Evolutionary conservation across 2,113 vertebrate species (phyloP).

Genomic region (Ploceus nigricollis): DNA sequence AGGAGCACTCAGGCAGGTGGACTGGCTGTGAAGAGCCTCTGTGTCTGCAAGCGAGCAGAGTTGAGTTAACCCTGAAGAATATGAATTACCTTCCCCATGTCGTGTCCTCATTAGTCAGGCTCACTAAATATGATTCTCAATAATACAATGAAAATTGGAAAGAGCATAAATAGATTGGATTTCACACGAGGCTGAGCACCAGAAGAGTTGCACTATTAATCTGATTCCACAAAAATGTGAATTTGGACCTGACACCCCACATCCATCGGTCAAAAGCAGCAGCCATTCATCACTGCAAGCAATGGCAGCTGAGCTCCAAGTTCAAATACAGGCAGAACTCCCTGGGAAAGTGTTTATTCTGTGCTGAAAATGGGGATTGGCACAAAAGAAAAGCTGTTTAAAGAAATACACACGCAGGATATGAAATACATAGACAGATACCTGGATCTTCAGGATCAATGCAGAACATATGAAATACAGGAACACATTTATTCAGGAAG

Average conservation of each 20-base stretch:
- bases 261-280: not conserved
- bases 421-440: not conserved
- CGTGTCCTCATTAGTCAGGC: not conserved
- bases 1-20: not conserved
- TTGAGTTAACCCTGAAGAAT: not conserved
- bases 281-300: not conserved
- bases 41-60: not conserved
- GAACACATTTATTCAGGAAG: not conserved
- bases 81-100: not conserved
- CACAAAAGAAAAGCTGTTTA: not conserved
- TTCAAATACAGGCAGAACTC: not conserved
- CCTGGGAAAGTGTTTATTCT: not conserved
- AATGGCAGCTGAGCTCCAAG: not conserved
- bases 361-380: not conserved
- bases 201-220: not conserved
- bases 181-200: not conserved
- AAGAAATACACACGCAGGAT: not conserved
- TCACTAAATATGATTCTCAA: not conserved
- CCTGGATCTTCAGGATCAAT: not conserved
- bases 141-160: not conserved
- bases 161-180: not conserved
- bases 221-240: not conserved
- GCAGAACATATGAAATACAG: not conserved
- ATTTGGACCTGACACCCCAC: not conserved
- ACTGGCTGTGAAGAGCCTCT: not conserved